Evolutionary conservation across 1,140 invertebrate species (phyloP).

Genomic region (Drosophila lacteicornis): DNA sequence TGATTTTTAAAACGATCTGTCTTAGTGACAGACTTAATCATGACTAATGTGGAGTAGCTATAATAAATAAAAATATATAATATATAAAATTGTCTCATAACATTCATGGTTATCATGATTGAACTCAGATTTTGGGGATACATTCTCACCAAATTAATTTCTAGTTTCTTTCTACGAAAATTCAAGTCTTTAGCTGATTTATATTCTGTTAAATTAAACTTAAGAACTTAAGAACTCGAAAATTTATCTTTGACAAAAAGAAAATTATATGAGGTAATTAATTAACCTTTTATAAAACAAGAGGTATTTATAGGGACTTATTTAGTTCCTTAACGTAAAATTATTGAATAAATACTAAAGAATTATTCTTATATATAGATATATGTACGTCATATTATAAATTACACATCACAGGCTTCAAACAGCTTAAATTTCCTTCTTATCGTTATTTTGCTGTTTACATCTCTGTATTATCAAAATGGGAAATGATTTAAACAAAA

Average conservation of each 20-base stretch:
- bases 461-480: constrained; percentile 13
- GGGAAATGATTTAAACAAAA: constrained; percentile 12
- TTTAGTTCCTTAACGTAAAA: not conserved
- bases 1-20: not conserved
- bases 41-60: not conserved
- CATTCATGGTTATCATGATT: not conserved
- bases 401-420: not conserved
- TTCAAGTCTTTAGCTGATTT: no score
- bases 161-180: no score
- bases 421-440: not conserved
- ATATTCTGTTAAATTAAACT: no score
- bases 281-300: not conserved
- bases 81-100: not conserved
- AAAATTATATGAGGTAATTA: not conserved
- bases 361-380: no score
- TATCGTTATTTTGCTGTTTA: not conserved
- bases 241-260: not conserved
- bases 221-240: not conserved
- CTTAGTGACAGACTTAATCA: constrained; percentile 5
- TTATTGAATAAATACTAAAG: no score
- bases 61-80: no score
- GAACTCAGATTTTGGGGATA: fast-evolving
- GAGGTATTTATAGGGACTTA: not conserved
- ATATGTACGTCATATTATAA: not conserved
- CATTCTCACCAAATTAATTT: not conserved